Conservation (phyloP, 2,888 invertebrate genomes). For the Xanthia togata region DNA sequence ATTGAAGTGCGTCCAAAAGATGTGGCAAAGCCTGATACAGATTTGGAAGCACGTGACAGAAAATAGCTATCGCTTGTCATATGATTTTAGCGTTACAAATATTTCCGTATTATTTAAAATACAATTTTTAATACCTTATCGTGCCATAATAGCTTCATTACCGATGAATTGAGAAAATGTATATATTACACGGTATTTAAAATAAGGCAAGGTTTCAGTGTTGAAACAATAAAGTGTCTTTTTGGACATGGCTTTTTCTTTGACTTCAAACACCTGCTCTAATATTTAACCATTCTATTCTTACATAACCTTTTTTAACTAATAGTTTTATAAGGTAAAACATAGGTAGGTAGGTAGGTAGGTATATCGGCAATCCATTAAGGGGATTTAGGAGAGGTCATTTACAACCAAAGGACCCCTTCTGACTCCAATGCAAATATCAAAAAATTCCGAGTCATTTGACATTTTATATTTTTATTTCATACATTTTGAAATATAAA, state of each 20-base stretch:
- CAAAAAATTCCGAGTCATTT: no score
- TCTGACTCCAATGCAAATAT: no score
- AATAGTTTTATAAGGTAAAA: no score
- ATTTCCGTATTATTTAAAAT: not conserved
- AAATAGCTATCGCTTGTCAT: not conserved
- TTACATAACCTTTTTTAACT: not conserved
- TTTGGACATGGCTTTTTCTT: constrained; percentile 32
- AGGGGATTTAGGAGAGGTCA: no score
- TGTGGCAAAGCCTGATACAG: not conserved
- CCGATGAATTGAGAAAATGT: constrained; percentile 9
- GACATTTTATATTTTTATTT: no score
- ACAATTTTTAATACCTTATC: not conserved
- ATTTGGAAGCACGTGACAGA: not conserved
- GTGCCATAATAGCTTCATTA: constrained; percentile 5
- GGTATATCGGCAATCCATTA: no score
- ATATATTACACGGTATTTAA: constrained; percentile 33
- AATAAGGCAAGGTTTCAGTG: constrained; percentile 12
- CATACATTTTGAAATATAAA: no score
- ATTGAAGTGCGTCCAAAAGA: not conserved
- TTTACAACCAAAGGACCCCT: no score
- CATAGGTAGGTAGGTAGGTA: no score
- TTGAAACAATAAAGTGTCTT: constrained; percentile 50
- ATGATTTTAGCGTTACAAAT: constrained; percentile 6
- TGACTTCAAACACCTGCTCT: constrained; percentile 36
- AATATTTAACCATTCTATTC: constrained; percentile 31